Base-by-base conservation (phyloP, 2,113 vertebrate species). In the Microtus montanus region DNA sequence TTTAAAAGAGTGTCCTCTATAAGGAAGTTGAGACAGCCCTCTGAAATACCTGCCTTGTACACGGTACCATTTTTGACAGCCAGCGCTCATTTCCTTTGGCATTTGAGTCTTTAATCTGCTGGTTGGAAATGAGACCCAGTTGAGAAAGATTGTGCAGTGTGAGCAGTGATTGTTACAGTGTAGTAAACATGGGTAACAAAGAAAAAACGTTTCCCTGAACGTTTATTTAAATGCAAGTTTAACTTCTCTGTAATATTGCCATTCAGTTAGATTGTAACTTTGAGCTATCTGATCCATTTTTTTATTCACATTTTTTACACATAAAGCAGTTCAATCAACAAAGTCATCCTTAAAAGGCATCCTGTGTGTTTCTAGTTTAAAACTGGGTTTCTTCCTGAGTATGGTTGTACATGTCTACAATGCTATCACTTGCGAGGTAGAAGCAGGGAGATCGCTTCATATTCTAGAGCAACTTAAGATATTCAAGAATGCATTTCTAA, bases 301-400 rank as follows among this genome's bases (percentile, higher is more conserved):
- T 61, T 66, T 61, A 20, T 47, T 92, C 70, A 87, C 0, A 58
- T 58, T 58, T 58, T 66, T 0, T 63, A 90, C 26, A 64, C 15
- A 54, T 35, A 28, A 85, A 92, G 26, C 95, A 61, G 74, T 94
- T 85, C 82, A 61, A 38, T 77, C 85, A 28, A 73, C 52, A 52
- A 44, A 28, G 58, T 63, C 24, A 6, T 52, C 35, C 58, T 14
- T 78, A 71, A 84, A 26, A 86, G 54, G 89, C 93, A 96, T 49
- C 47, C 10, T 19, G 8, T 68, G 22, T 10, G 54, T 47, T 95
- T 95, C 89, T 96, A 92, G 41, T 61, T 92, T 92, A 78, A 97
- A 96, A 54, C 3, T 30, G 10, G 85, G 14, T 86, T 94, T 96
- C 77, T 84, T 80, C 38, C 22, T 38, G 26, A 52, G 35, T 38